These are phyloP conservation scores for Drosophila emarginata DNA, from an alignment of 2,888 invertebrate genomes.

Conservation along the genomic window DNA sequence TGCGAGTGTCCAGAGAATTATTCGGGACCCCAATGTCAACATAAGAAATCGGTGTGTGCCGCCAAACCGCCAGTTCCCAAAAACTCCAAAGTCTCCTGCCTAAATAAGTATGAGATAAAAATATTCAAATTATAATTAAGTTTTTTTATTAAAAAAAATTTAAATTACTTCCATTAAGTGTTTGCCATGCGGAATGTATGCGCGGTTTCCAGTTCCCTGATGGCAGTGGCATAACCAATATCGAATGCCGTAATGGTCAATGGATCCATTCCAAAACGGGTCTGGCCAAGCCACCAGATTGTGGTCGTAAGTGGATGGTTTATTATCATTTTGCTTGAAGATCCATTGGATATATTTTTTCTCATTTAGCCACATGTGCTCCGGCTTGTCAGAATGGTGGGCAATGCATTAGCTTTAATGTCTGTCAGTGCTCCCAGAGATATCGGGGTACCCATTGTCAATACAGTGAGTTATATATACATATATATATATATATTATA, in stretches of 20 bases:
- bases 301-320: constrained; percentile 85
- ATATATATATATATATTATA: neutral
- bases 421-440: constrained; percentile 90
- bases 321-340: neutral
- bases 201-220: constrained; percentile 88
- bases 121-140: neutral
- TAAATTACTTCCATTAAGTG: constrained; percentile 80
- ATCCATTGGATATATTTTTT: neutral
- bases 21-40: constrained; percentile 89
- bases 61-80: constrained; percentile 86
- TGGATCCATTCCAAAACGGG: constrained; percentile 88
- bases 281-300: constrained; percentile 87
- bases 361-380: constrained; percentile 84
- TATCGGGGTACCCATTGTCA: constrained; percentile 83
- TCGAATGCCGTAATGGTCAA: constrained; percentile 87
- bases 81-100: constrained; percentile 86
- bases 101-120: constrained; percentile 84
- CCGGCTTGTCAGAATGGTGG: constrained; percentile 92
- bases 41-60: constrained; percentile 88
- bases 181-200: constrained; percentile 87
- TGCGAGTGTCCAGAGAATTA: constrained; percentile 90
- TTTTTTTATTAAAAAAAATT: neutral
- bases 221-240: constrained; percentile 86
- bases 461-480: constrained; percentile 63
- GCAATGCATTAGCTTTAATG: constrained; percentile 89